Conservation (phyloP, 2,113 vertebrate species). For the Petrocephalus zakoni region DNA sequence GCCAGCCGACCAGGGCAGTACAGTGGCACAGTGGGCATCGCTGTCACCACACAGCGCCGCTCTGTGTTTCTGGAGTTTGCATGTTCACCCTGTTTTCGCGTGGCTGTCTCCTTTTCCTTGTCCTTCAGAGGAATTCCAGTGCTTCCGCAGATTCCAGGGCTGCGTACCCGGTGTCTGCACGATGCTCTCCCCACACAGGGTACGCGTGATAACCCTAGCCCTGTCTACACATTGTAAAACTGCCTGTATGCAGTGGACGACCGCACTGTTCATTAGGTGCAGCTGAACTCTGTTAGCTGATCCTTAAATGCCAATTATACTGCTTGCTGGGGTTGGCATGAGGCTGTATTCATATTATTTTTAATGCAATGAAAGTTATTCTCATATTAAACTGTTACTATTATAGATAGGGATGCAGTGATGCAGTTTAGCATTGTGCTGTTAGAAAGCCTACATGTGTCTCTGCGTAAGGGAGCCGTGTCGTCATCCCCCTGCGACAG, state of each 20-base stretch:
- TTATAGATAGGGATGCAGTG: not conserved
- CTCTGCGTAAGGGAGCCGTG: too few relatives aligned
- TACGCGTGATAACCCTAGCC: not conserved
- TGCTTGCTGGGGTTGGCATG: not conserved
- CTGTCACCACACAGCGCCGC: not conserved
- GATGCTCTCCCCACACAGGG: not conserved
- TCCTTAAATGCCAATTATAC: not conserved
- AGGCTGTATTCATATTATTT: not conserved
- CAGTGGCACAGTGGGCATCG: not conserved
- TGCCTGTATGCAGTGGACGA: not conserved
- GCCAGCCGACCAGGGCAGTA: not conserved
- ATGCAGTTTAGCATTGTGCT: not conserved
- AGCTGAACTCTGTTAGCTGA: not conserved
- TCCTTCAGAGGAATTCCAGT: not conserved
- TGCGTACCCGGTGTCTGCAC: not conserved
- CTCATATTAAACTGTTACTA: not conserved
- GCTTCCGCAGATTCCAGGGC: not conserved
- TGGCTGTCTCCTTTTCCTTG: not conserved
- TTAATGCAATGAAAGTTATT: not conserved
- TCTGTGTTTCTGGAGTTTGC: not conserved
- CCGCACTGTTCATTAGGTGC: not conserved
- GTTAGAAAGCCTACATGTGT: not conserved
- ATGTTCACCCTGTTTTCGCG: too few relatives aligned
- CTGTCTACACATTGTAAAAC: not conserved
- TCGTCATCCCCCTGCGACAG: slow-evolving; percentile 47